These are phyloP conservation scores for Procavia capensis DNA, from an alignment of 2,113 vertebrate genomes.

Conservation along the genomic window DNA sequence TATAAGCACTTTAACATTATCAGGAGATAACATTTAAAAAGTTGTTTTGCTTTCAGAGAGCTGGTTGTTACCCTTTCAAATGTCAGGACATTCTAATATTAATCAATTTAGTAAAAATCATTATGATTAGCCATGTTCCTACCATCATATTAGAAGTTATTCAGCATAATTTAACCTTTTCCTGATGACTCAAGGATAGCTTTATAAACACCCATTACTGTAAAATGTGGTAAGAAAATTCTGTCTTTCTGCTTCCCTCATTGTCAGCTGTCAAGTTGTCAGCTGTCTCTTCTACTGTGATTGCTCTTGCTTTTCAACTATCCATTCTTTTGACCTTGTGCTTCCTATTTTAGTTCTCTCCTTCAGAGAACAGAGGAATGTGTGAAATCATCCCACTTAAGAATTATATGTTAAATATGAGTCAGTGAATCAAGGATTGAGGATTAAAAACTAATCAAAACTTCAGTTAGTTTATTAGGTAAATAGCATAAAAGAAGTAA, in stretches of 20 bases:
- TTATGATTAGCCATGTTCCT: neutral
- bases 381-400: neutral
- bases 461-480: neutral
- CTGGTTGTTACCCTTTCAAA: neutral
- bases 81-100: neutral
- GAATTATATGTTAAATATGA: neutral
- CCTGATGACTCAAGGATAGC: neutral
- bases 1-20: neutral
- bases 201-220: neutral
- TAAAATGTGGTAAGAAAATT: neutral
- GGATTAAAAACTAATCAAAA: neutral
- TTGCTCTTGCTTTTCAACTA: neutral
- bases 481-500: neutral
- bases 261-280: neutral
- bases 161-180: conserved; percentile 12
- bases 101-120: neutral
- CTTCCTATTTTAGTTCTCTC: neutral
- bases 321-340: too few relatives aligned
- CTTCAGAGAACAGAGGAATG: neutral
- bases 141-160: neutral
- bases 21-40: neutral
- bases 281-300: neutral
- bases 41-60: conserved; percentile 17
- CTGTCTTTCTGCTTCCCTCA: neutral
- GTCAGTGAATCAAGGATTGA: neutral